These are phyloP conservation scores for Manacus vitellinus DNA, from an alignment of 2,113 vertebrate genomes.

Conservation along the genomic window DNA sequence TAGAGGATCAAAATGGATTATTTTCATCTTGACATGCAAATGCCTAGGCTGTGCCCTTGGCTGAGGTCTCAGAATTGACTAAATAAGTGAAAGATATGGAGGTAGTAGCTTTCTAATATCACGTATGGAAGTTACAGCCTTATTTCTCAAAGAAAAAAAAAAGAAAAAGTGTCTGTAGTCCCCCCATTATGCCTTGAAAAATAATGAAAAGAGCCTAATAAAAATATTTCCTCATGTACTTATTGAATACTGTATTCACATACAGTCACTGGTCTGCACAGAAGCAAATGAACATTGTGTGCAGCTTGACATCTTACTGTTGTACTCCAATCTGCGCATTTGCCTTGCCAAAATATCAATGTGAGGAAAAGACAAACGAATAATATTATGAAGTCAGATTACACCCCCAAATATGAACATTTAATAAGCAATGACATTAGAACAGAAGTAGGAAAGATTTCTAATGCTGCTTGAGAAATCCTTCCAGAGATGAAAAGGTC, in stretches of 20 bases:
- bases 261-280: neutral
- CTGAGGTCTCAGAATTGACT: conserved; percentile 44
- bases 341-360: neutral
- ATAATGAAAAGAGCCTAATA: neutral
- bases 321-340: neutral
- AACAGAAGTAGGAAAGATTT: neutral
- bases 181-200: neutral
- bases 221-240: neutral
- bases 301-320: neutral
- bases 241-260: neutral
- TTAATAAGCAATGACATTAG: neutral
- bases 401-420: neutral
- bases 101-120: neutral
- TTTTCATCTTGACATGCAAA: conserved; percentile 69
- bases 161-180: neutral
- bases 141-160: neutral
- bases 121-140: neutral
- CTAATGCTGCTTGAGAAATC: neutral
- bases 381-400: neutral
- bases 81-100: neutral
- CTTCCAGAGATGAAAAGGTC: neutral
- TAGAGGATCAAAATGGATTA: conserved; percentile 61
- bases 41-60: conserved; percentile 43
- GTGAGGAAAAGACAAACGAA: neutral
- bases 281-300: neutral